phyloP scores from a whole-genome alignment of 1,140 invertebrate genomes.

The Portunus trituberculatus region DNA sequence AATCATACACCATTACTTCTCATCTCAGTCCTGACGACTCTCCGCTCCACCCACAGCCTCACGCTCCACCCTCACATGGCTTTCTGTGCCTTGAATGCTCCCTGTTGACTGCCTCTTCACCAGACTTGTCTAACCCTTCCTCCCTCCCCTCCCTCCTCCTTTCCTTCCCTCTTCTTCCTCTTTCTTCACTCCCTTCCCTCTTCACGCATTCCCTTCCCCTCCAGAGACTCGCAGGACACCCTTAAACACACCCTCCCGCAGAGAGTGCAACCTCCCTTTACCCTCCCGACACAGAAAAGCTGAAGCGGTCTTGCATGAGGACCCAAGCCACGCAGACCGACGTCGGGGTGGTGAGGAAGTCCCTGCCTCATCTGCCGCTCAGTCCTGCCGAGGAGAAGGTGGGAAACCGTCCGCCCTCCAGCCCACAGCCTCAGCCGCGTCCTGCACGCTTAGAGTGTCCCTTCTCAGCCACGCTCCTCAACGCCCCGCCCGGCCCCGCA shows the following conservation, averaged over 20 bases:
- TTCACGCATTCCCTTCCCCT: background rate
- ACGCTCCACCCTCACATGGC: background rate
- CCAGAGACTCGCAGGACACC: background rate
- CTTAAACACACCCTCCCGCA: background rate
- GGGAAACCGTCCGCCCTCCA: conserved; percentile 30
- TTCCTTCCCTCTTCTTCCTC: background rate
- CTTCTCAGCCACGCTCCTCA: background rate
- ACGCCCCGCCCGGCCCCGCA: too few relatives aligned
- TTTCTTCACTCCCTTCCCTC: background rate
- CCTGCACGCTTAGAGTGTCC: background rate
- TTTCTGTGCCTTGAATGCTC: conserved; percentile 16
- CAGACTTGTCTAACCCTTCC: background rate
- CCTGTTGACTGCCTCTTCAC: background rate
- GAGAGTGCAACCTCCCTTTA: conserved; percentile 15
- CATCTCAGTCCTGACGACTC: background rate
- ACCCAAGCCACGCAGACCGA: conserved; percentile 96
- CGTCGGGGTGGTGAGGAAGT: conserved; percentile 73
- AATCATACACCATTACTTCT: background rate
- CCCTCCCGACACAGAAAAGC: conserved; percentile 84
- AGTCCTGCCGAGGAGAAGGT: conserved; percentile 70
- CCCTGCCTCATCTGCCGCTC: conserved; percentile 71
- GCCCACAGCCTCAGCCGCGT: background rate
- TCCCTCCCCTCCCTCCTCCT: background rate
- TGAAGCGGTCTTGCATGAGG: conserved; percentile 92
- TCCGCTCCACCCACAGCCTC: background rate